A percentile compares a stretch with the other conserved stretches of the same genome.
Evolutionary conservation across 2,113 vertebrate species (phyloP).

Genomic region (Emydocephalus ijimae): DNA sequence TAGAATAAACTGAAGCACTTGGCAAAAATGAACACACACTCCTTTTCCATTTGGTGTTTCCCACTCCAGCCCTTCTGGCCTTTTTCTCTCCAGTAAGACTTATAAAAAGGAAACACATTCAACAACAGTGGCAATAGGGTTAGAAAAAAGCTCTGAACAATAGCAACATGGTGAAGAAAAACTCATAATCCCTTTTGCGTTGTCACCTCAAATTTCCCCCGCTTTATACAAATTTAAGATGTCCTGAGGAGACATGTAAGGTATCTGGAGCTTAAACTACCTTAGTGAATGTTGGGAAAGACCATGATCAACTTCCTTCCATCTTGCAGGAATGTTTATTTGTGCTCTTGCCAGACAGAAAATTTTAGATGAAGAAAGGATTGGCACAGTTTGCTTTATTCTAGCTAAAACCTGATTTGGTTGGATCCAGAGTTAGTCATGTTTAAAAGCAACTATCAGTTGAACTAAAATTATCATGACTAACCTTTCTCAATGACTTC

Average conservation of each 20-base stretch:
- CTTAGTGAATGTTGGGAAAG: neutral
- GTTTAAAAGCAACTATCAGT: neutral
- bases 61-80: neutral
- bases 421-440: neutral
- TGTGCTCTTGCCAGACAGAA: constrained; percentile 1
- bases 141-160: neutral
- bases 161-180: neutral
- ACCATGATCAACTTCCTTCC: neutral
- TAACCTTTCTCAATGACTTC: neutral
- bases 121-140: neutral
- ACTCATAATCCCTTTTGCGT: neutral
- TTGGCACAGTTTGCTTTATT: neutral
- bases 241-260: neutral
- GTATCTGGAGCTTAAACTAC: neutral
- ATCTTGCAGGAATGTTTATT: constrained; percentile 1
- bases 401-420: neutral
- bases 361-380: constrained; percentile 26
- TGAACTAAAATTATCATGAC: neutral
- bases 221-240: neutral
- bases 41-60: neutral
- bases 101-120: neutral
- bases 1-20: neutral
- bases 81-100: neutral
- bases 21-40: neutral
- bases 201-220: neutral